Conservation (phyloP, 2,797 vertebrate genomes). For the Caiman crocodilus region DNA sequence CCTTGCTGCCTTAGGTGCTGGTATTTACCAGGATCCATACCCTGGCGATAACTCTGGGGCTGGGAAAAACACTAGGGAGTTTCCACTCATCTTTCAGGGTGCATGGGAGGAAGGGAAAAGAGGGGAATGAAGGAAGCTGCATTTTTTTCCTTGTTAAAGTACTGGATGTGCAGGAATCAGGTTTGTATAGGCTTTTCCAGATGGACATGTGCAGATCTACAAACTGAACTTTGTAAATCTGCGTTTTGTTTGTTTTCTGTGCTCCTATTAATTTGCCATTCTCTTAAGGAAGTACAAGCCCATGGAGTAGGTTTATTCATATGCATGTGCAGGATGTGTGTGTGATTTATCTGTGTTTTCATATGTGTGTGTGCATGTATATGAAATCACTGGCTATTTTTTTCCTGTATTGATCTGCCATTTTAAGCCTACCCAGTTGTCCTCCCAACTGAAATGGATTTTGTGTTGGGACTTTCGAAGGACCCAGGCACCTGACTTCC, state of each 20-base stretch:
- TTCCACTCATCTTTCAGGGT: not conserved
- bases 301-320: not conserved
- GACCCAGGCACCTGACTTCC: no score
- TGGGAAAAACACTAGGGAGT: not conserved
- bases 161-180: not conserved
- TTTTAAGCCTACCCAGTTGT: not conserved
- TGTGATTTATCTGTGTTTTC: not conserved
- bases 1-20: no score
- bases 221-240: not conserved
- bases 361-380: not conserved
- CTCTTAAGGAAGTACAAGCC: not conserved
- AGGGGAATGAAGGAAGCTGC: not conserved
- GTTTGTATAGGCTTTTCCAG: not conserved
- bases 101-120: not conserved
- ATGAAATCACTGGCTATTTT: not conserved
- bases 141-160: no score
- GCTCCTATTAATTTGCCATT: not conserved
- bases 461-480: no score
- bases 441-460: not conserved
- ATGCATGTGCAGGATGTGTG: not conserved
- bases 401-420: not conserved
- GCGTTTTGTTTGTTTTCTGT: not conserved
- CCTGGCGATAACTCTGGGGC: not conserved
- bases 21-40: not conserved
- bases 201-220: not conserved